A percentile compares a stretch with the other conserved stretches of the same genome.
Conservation (phyloP, 1,140 invertebrate genomes). For the Oedothorax gibbosus region DNA sequence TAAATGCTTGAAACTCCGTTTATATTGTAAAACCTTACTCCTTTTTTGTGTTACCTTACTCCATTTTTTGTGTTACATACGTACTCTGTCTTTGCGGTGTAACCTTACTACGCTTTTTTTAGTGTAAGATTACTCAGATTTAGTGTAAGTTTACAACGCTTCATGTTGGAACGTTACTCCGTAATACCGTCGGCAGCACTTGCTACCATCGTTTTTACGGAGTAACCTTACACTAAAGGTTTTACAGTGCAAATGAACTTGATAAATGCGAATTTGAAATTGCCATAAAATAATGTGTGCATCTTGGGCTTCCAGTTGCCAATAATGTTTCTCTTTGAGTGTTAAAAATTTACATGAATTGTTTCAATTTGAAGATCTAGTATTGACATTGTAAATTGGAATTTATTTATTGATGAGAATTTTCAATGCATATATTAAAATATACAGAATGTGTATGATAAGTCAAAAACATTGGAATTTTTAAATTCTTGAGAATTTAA, state of each 20-base stretch:
- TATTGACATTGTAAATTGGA: too few species aligned
- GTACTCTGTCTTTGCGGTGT: too few species aligned
- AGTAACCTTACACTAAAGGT: not conserved
- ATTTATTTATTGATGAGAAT: not conserved
- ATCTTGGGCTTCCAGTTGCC: slow-evolving; percentile 7
- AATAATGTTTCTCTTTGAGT: too few species aligned
- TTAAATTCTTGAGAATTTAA: not conserved
- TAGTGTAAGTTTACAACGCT: not conserved
- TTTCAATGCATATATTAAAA: not conserved
- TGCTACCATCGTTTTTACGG: not conserved
- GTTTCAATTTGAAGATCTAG: not conserved
- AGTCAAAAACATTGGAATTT: not conserved
- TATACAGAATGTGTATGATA: not conserved
- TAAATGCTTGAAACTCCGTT: too few species aligned
- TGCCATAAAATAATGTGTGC: not conserved
- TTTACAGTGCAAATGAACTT: not conserved
- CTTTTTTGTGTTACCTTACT: too few species aligned
- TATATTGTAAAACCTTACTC: too few species aligned
- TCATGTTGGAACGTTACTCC: not conserved
- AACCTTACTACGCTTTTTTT: not conserved
- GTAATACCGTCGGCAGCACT: too few species aligned
- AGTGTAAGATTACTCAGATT: not conserved
- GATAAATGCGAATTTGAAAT: not conserved
- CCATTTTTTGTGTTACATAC: too few species aligned
- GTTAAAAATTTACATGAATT: not conserved